A percentile compares a stretch with the other conserved stretches of the same genome.
Conservation (phyloP, 1,140 invertebrate genomes). For the Drosophila gunungcola region DNA sequence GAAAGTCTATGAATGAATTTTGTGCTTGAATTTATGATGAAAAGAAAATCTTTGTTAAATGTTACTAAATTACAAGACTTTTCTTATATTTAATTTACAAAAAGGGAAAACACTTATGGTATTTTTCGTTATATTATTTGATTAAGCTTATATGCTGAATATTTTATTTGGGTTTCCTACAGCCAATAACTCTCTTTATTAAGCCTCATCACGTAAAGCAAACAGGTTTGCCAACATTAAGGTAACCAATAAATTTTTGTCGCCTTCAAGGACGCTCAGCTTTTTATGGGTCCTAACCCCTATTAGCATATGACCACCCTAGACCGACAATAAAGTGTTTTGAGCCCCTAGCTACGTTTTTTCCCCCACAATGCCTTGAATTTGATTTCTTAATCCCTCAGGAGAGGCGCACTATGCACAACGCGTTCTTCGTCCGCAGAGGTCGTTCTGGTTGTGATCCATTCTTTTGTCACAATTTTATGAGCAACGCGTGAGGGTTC, state of each 20-base stretch:
- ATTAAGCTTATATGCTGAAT: background rate
- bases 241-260: constrained; percentile 1
- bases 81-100: background rate
- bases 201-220: constrained; percentile 3
- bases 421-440: constrained; percentile 1
- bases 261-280: background rate
- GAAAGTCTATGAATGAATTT: background rate
- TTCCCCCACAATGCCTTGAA: constrained; percentile 1
- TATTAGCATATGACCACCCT: constrained; percentile 18
- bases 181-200: background rate
- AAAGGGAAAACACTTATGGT: background rate
- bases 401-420: constrained; percentile 31
- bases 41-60: no score
- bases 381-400: constrained; percentile 20
- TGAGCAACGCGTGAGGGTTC: constrained; percentile 38
- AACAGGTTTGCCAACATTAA: constrained; percentile 5
- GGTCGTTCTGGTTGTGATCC: constrained; percentile 7
- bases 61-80: no score
- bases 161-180: background rate
- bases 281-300: constrained; percentile 21
- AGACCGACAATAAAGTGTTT: constrained; percentile 12
- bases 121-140: background rate
- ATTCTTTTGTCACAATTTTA: constrained; percentile 48
- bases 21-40: no score
- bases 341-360: background rate